Evolutionary conservation across 2,113 vertebrate species (phyloP), one percentile per base, ranked within the genome.

Genomic region (Brachypteracias leptosomus): DNA sequence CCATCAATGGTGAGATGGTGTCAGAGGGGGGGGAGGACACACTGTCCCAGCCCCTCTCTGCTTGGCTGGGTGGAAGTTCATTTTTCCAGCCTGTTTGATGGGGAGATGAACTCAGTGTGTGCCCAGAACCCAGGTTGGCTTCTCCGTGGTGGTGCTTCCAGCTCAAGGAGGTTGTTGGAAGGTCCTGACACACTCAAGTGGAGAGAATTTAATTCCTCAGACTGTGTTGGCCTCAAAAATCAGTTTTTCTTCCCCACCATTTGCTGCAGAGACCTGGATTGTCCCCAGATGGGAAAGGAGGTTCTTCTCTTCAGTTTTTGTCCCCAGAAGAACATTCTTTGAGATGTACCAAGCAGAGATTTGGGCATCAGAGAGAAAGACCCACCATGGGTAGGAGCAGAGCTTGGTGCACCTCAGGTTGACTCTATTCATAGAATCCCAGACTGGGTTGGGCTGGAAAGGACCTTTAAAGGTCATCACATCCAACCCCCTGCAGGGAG

Each of bases 151-250:
- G 2, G n/a, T 8, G 55, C 46, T 38, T 54, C 46, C 67, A 74
- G 68, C 35, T 24, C 26, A 16, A 66, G 40, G 35, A 6, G 25
- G 10, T 31, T 36, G 35, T 4, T 1, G 5, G 6, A 7, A 35
- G 61, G 42, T 52, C 54, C 66, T 2, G 3, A 20, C 9, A 7
- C 0, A 3, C 9, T 4, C 3, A 4, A 9, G 19, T 4, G 54
- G 59, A n/a, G 61, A 74, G 25, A 1, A 2, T 29, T 5, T 77
- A 20, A 4, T 16, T 62, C 28, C 33, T 81, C 46, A 26, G 28
- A 4, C 36, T 18, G 35, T 2, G 0, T 9, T 24, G 8, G 16
- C 16, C 18, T 62, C 59, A n/a, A 19, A 40, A 19, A 17, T 15
- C 6, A 4, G 5, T 35, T 58, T 67, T 58, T 66, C 44, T 63